A percentile compares a stretch with the other conserved stretches of the same genome.
Conservation (phyloP, 2,888 invertebrate species). For the Patella ulyssiponensis region DNA sequence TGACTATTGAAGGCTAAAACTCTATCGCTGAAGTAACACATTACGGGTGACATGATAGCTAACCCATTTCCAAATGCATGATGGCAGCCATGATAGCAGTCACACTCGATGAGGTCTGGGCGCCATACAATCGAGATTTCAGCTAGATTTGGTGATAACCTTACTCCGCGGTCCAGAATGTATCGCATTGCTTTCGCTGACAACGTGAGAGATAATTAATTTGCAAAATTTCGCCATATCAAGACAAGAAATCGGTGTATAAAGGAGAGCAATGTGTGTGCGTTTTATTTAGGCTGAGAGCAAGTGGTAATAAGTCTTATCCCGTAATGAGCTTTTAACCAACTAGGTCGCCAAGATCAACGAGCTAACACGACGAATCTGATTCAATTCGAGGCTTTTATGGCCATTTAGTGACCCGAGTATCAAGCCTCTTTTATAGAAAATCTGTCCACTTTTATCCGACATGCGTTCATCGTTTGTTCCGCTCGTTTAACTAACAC, state of each 20-base stretch:
- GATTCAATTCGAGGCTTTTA: background rate
- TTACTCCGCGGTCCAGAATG: constrained; percentile 13
- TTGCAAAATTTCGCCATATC: constrained; percentile 19
- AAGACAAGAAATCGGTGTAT: background rate
- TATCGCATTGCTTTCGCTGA: constrained; percentile 21
- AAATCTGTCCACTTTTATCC: constrained; percentile 4
- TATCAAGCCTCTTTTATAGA: background rate
- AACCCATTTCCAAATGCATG: constrained; percentile 19
- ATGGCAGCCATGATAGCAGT: constrained; percentile 16
- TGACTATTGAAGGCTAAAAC: too few species aligned
- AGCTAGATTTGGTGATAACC: constrained; percentile 19
- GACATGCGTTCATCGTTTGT: too few species aligned
- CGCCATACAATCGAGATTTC: constrained; percentile 21
- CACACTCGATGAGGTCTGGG: constrained; percentile 19
- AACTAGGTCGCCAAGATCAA: background rate
- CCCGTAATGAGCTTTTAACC: background rate
- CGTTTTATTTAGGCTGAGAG: too few species aligned
- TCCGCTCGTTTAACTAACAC: too few species aligned
- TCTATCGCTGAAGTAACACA: background rate
- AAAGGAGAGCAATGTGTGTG: background rate
- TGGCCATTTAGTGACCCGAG: background rate
- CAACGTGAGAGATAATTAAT: constrained; percentile 21
- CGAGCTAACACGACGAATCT: background rate
- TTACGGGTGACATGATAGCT: constrained; percentile 18
- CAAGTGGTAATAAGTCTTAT: background rate